Percentiles rank a stretch among this genome's conserved stretches.
Conservation (phyloP, 1,140 invertebrate genomes). For the Drosophila neocordata region DNA sequence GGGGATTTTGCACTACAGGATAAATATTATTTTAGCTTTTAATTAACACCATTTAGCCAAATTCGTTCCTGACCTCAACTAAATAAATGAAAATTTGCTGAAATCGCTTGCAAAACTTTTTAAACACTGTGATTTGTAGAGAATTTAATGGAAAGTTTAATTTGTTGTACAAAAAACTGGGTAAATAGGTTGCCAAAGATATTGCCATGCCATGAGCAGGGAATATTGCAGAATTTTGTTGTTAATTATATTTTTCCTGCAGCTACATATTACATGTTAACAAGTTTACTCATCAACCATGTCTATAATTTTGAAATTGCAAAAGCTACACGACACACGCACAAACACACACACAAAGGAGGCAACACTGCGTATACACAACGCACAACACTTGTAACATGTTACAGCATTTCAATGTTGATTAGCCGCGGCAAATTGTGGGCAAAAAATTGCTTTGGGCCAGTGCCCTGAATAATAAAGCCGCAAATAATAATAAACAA, state of each 20-base stretch:
- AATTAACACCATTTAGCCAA: not conserved
- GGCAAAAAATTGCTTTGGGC: conserved; percentile 36
- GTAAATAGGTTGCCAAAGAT: conserved; percentile 22
- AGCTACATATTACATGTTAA: conserved; percentile 22
- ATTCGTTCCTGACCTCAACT: not conserved
- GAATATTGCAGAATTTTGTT: not conserved
- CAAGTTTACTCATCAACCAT: conserved; percentile 27
- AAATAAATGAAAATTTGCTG: not conserved
- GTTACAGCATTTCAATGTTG: conserved; percentile 64
- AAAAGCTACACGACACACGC: conserved; percentile 12
- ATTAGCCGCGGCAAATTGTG: conserved; percentile 61
- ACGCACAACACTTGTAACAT: conserved; percentile 42
- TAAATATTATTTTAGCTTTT: not conserved
- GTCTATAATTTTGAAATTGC: conserved; percentile 41
- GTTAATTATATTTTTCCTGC: conserved; percentile 41
- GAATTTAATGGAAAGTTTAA: not conserved
- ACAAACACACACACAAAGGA: not conserved
- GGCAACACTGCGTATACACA: conserved; percentile 57
- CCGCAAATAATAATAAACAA: conserved; percentile 53
- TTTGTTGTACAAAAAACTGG: not conserved
- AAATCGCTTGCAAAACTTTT: not conserved
- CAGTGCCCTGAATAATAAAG: conserved; percentile 53
- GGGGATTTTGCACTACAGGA: not conserved
- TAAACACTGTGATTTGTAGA: not conserved
- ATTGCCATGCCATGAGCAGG: conserved; percentile 10